Evolutionary conservation across 2,888 invertebrate genomes (phyloP), one percentile per base, ranked within the genome.

Genomic region (Lepidocyrtoides sp.): DNA sequence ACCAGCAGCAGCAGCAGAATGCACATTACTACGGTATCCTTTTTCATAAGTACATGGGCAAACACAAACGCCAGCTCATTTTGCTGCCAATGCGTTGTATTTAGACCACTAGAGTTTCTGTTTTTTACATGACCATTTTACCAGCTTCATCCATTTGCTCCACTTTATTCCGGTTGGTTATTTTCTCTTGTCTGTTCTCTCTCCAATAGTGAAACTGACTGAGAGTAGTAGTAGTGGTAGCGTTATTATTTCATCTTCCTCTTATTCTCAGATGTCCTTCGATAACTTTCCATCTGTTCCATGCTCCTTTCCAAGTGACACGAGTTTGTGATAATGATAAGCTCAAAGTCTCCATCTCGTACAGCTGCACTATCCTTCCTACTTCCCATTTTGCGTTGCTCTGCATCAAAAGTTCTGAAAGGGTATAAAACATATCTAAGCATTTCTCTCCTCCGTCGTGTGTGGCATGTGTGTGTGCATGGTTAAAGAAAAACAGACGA

Each of bases 261-360:
- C 1, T 32, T n/a, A 4, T 29, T 51, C n/a, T 20, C 12, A 57
- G 82, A 84, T 84, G 84, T 84, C 83, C 83, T 66, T 84, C 66
- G 48, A 86, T 60, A 79, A 87, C 79, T 79, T 63, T 87, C 63
- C 87, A 87, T 87, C 87, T 87, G 87, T n/a, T 87, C 75, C 57
- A 17, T 41, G 29, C n/a, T 29, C 66, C 63, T 83, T 54, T 69
- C 69, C 54, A 63, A 48, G 60, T 23, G 66, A 57, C 26, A 32
- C n/a, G 3, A 66, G 26, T 23, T 17, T 26, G 10, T 17, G 29
- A 26, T 51, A 54, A 84, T 26, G 75, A 85, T 54, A 85, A 75
- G 44, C 69, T 17, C 17, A 36, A 84, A 66, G 54, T 69, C 44
- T 41, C 26, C 41, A 32, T 17, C 54, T 84, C 54, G 7, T 44